Conservation (phyloP, 2,888 invertebrate species). For the Perithous albicinctus region DNA sequence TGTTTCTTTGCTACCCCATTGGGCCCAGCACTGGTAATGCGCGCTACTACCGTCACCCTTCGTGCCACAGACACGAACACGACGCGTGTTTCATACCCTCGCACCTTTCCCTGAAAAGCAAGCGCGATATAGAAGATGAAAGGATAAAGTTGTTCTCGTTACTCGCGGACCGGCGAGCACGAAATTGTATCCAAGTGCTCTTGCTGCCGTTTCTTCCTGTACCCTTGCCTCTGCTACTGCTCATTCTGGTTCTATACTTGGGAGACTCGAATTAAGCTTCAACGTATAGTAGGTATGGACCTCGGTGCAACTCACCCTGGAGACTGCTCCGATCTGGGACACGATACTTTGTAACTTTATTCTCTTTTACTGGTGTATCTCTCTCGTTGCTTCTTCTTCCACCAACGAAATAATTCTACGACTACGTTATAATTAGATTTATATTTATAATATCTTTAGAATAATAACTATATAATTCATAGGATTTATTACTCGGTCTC, state of each 20-base stretch:
- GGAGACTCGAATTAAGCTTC: constrained; percentile 53
- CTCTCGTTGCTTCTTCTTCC: constrained; percentile 6
- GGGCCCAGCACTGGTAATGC: neutral
- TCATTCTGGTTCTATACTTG: constrained; percentile 32
- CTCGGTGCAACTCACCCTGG: constrained; percentile 37
- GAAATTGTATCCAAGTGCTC: constrained; percentile 61
- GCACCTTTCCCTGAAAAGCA: constrained; percentile 59
- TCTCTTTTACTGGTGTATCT: constrained; percentile 8
- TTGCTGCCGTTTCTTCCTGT: constrained; percentile 17
- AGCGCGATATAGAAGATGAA: constrained; percentile 60
- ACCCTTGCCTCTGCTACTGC: neutral
- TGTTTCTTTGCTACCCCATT: neutral
- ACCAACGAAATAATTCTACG: constrained; percentile 24
- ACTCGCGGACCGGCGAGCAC: constrained; percentile 61
- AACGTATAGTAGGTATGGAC: constrained; percentile 18
- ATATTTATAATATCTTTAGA: neutral
- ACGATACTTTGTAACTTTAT: constrained; percentile 56
- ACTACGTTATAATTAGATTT: constrained; percentile 16
- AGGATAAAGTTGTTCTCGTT: constrained; percentile 70
- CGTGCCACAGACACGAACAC: constrained; percentile 32
- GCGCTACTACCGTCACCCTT: constrained; percentile 28
- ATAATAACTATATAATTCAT: no score
- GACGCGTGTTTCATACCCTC: constrained; percentile 30
- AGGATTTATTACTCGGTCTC: no score
- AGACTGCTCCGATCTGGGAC: constrained; percentile 44